These are phyloP conservation scores for Drosophila mettleri DNA, from an alignment of 2,888 invertebrate genomes.

Conservation along the genomic window DNA sequence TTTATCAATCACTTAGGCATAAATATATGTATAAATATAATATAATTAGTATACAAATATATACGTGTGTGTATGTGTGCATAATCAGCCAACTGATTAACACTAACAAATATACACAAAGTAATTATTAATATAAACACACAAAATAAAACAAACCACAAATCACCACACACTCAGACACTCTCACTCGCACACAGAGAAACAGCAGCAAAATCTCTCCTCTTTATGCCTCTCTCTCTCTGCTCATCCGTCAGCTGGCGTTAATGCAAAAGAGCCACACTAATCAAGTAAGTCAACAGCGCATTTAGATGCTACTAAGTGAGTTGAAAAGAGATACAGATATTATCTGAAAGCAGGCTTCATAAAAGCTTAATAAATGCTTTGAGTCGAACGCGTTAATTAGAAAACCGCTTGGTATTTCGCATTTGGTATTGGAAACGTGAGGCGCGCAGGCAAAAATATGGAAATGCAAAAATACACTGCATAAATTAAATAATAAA, in stretches of 20 bases:
- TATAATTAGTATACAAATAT: not conserved
- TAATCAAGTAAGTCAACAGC: slow-evolving; percentile 44
- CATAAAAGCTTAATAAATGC: slow-evolving; percentile 25
- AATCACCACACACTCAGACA: slow-evolving; percentile 10
- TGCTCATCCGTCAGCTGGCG: not conserved
- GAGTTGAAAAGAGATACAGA: slow-evolving; percentile 37
- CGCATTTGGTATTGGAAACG: slow-evolving; percentile 47
- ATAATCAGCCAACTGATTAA: slow-evolving; percentile 15
- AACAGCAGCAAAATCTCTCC: slow-evolving; percentile 10
- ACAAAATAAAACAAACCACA: slow-evolving; percentile 28
- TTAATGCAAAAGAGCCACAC: slow-evolving; percentile 51
- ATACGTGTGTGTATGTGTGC: not conserved
- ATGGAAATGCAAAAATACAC: slow-evolving; percentile 62
- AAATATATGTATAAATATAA: slow-evolving; percentile 10
- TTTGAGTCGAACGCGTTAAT: slow-evolving; percentile 67
- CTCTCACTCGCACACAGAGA: not conserved
- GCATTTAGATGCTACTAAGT: slow-evolving; percentile 24
- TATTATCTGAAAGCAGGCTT: slow-evolving; percentile 24
- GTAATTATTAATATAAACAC: slow-evolving; percentile 54
- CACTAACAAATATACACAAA: slow-evolving; percentile 28
- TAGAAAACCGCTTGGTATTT: slow-evolving; percentile 55
- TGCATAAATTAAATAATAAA: slow-evolving; percentile 70
- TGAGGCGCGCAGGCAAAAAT: slow-evolving; percentile 50
- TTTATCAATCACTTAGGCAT: slow-evolving; percentile 24
- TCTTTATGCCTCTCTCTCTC: too few species aligned